Conservation (phyloP, 2,113 vertebrate genomes). For the Semicossyphus pulcher region DNA sequence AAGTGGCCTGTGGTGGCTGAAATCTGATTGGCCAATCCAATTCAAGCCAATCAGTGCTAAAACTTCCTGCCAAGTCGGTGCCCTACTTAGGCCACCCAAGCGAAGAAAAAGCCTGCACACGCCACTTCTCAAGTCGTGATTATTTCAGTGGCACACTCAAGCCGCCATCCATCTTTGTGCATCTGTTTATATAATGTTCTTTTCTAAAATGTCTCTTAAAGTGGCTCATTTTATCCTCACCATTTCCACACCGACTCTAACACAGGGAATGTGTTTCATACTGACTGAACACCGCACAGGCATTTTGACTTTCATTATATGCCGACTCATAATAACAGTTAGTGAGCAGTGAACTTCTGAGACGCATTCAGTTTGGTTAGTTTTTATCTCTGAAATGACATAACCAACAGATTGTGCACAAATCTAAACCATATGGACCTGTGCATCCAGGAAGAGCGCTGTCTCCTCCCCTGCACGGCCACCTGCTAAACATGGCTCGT, state of each 20-base stretch:
- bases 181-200: neutral
- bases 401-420: constrained; percentile 71
- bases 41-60: neutral
- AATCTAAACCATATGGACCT: constrained; percentile 78
- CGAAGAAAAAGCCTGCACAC: neutral
- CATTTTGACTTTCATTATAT: neutral
- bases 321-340: neutral
- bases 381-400: constrained; percentile 37
- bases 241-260: no score
- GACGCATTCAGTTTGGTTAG: constrained; percentile 29
- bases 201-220: neutral
- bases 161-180: no score
- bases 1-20: neutral
- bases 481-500: constrained; percentile 82
- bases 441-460: constrained; percentile 73
- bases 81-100: neutral
- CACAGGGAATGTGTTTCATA: neutral
- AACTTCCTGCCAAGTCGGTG: neutral
- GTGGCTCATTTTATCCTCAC: no score
- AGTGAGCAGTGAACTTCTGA: neutral
- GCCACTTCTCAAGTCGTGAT: neutral
- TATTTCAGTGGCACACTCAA: neutral
- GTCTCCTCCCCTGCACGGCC: constrained; percentile 68
- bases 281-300: neutral
- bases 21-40: neutral